A percentile compares a stretch with the other conserved stretches of the same genome.
Evolutionary conservation across 2,113 vertebrate species (phyloP).

Genomic region (Cyprinodon variegatus): DNA sequence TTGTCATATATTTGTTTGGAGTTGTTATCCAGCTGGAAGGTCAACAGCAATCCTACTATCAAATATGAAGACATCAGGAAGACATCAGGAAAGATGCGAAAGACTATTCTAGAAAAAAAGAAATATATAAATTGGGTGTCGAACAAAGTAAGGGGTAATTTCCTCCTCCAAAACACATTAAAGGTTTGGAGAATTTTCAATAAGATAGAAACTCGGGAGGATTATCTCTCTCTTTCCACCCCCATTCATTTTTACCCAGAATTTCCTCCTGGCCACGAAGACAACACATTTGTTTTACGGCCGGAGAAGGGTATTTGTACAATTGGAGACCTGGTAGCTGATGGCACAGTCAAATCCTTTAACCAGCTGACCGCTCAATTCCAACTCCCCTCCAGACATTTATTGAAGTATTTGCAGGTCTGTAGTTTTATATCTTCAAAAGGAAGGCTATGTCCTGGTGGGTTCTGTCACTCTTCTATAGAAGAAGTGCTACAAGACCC

Average conservation of each 20-base stretch:
- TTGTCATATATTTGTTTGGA: not conserved
- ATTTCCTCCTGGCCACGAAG: not conserved
- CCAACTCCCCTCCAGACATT: not conserved
- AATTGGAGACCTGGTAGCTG: not conserved
- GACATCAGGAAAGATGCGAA: too few species aligned
- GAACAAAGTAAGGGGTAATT: not conserved
- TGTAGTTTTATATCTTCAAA: not conserved
- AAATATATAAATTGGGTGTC: not conserved
- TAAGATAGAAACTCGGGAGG: too few species aligned
- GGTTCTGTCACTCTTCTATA: too few species aligned
- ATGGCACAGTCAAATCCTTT: too few species aligned
- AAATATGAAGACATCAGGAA: too few species aligned
- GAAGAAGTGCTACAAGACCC: too few species aligned
- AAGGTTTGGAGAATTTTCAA: not conserved
- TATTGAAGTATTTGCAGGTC: not conserved
- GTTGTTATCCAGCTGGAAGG: too few species aligned
- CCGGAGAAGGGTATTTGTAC: not conserved
- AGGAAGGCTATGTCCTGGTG: not conserved
- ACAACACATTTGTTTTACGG: not conserved
- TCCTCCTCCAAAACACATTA: conserved; percentile 1
- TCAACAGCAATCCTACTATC: too few species aligned
- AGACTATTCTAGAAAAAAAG: too few species aligned
- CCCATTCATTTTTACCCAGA: too few species aligned
- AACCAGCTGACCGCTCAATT: too few species aligned
- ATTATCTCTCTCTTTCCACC: not conserved